phyloP scores from a whole-genome alignment of 1,140 invertebrate species.

The Akabosia matsudoensis region DNA sequence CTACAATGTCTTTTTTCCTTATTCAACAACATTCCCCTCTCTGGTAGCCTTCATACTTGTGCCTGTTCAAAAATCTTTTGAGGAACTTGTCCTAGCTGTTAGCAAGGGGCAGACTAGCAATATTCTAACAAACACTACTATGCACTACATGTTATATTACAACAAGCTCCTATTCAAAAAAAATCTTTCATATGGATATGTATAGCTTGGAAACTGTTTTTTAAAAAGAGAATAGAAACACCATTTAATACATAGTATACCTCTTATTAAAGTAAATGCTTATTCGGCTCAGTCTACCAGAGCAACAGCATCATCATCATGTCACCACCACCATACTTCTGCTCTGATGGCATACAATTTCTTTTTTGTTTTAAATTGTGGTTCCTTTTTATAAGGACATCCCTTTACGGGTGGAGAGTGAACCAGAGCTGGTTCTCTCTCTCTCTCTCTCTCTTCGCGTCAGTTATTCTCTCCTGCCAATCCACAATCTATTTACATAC shows the following conservation, averaged over 20 bases:
- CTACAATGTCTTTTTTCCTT: not conserved
- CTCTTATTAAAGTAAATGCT: too few relatives aligned
- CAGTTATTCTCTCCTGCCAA: constrained; percentile 16
- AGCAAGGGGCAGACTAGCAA: too few relatives aligned
- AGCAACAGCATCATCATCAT: not conserved
- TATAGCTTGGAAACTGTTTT: too few relatives aligned
- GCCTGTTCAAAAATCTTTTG: not conserved
- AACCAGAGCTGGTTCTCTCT: not conserved
- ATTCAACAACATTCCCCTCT: not conserved
- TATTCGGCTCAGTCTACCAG: too few relatives aligned
- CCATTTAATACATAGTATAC: too few relatives aligned
- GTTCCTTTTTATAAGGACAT: constrained; percentile 13
- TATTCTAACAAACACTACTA: too few relatives aligned
- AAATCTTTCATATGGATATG: too few relatives aligned
- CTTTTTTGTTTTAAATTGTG: not conserved
- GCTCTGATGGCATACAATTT: not conserved
- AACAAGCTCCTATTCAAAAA: too few relatives aligned
- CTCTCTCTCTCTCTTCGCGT: constrained; percentile 11
- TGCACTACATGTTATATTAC: too few relatives aligned
- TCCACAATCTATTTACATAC: constrained; percentile 2
- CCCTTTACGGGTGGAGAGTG: constrained; percentile 15
- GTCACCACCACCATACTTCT: constrained; percentile 2
- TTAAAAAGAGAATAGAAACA: too few relatives aligned
- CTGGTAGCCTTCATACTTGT: constrained; percentile 5
- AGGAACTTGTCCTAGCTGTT: constrained; percentile 17